Conservation (phyloP, 2,113 vertebrate species). For the Rhea pennata region DNA sequence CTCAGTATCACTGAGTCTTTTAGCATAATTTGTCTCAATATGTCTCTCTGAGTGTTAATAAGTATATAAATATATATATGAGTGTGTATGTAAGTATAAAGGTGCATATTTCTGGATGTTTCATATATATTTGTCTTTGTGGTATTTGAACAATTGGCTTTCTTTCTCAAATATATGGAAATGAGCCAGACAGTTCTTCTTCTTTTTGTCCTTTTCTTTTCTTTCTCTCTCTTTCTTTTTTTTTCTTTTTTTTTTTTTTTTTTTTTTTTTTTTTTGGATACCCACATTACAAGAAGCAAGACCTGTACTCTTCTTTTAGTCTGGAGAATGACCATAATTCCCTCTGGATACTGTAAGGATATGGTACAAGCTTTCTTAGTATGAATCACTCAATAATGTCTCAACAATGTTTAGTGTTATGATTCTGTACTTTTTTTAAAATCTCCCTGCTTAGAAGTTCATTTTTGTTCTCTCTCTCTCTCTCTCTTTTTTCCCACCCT, state of each 20-base stretch:
- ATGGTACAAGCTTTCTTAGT: neutral
- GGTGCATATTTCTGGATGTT: neutral
- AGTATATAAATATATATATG: neutral
- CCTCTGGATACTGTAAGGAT: neutral
- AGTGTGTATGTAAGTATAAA: neutral
- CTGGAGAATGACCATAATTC: neutral
- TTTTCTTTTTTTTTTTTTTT: neutral
- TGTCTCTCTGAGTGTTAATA: neutral
- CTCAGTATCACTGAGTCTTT: neutral
- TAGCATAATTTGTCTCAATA: neutral
- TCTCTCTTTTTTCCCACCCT: neutral
- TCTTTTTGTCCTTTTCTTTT: neutral
- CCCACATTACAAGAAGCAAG: neutral
- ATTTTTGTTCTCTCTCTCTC: neutral
- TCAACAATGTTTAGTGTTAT: neutral
- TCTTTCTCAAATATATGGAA: neutral
- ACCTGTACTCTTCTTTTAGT: neutral
- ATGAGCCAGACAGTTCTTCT: neutral
- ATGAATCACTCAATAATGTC: neutral
- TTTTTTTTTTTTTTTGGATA: too few relatives aligned
- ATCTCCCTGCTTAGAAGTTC: neutral
- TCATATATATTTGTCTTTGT: neutral
- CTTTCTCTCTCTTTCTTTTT: neutral
- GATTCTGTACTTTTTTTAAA: neutral
- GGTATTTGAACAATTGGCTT: neutral